Percentiles rank a stretch among this genome's conserved stretches.
Conservation (phyloP, 2,797 vertebrate genomes). For the Anabas testudineus region DNA sequence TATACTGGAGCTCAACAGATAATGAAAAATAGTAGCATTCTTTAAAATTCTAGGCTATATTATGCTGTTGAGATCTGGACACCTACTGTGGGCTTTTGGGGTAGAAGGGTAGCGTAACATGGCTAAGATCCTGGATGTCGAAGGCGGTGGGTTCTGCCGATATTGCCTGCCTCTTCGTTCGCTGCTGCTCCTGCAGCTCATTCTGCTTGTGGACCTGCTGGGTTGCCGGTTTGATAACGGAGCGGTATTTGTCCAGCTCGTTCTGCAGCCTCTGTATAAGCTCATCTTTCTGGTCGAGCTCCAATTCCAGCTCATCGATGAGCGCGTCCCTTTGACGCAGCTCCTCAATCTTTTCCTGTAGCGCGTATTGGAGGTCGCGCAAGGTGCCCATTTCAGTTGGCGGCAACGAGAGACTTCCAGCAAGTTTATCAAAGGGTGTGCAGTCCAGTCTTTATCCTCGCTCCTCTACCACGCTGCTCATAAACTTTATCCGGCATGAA, state of each 20-base stretch:
- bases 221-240: constrained; percentile 96
- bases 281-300: constrained; percentile 99
- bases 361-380: constrained; percentile 97
- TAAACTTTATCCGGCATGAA: constrained; percentile 82
- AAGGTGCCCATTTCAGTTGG: constrained; percentile 91
- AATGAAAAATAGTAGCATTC: background rate
- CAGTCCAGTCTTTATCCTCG: constrained; percentile 47
- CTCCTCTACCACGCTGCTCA: constrained; percentile 64
- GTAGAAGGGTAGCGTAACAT: constrained; percentile 98
- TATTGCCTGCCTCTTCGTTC: constrained; percentile 98
- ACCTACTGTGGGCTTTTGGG: constrained; percentile 99
- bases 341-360: constrained; percentile 99
- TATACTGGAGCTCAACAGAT: background rate
- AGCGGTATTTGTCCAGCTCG: constrained; percentile 98
- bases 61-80: constrained; percentile 7
- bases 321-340: constrained; percentile 97
- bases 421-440: constrained; percentile 63
- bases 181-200: constrained; percentile 92
- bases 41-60: background rate
- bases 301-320: constrained; percentile 98
- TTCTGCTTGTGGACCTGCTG: constrained; percentile 93
- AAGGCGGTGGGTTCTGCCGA: constrained; percentile 97
- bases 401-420: constrained; percentile 48
- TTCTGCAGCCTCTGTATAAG: constrained; percentile 97
- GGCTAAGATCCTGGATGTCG: constrained; percentile 98